Evolutionary conservation across 2,888 invertebrate genomes (phyloP).

Genomic region (Volucella inflata): DNA sequence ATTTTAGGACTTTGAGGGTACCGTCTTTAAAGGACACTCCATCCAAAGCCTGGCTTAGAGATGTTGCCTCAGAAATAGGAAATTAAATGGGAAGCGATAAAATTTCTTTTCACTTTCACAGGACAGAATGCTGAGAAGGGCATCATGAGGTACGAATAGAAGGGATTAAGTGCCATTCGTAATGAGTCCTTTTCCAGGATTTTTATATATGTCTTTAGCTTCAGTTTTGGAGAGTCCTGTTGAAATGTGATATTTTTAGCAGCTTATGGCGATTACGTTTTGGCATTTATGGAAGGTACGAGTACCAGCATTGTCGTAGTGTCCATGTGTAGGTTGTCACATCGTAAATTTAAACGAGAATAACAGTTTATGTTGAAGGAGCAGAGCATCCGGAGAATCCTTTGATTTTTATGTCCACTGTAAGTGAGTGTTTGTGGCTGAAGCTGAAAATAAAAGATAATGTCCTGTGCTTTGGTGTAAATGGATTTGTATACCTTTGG

Average conservation of each 20-base stretch:
- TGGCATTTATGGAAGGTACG: neutral
- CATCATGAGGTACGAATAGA: slow-evolving; percentile 33
- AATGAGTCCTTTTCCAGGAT: slow-evolving; percentile 13
- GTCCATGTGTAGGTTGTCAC: no score
- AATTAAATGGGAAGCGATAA: slow-evolving; percentile 56
- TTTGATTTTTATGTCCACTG: no score
- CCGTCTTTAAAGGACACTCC: slow-evolving; percentile 7
- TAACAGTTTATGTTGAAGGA: no score
- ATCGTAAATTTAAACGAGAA: no score
- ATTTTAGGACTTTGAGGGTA: slow-evolving; percentile 11
- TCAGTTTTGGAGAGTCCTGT: neutral
- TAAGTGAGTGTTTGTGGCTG: no score
- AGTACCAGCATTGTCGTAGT: no score
- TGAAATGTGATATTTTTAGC: slow-evolving; percentile 8
- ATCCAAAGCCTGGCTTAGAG: neutral
- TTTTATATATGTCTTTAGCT: slow-evolving; percentile 21
- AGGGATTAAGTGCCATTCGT: slow-evolving; percentile 28
- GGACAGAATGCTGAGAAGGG: neutral
- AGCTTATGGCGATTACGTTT: slow-evolving; percentile 21
- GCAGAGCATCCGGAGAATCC: no score
- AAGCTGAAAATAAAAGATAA: no score
- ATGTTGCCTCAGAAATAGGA: slow-evolving; percentile 11
- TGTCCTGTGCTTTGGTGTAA: no score
- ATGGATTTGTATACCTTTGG: no score
- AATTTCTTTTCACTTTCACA: slow-evolving; percentile 13